Percentiles rank a stretch among this genome's conserved stretches.
Conservation (phyloP, 2,888 invertebrate species). For the Conchocele bisecta region DNA sequence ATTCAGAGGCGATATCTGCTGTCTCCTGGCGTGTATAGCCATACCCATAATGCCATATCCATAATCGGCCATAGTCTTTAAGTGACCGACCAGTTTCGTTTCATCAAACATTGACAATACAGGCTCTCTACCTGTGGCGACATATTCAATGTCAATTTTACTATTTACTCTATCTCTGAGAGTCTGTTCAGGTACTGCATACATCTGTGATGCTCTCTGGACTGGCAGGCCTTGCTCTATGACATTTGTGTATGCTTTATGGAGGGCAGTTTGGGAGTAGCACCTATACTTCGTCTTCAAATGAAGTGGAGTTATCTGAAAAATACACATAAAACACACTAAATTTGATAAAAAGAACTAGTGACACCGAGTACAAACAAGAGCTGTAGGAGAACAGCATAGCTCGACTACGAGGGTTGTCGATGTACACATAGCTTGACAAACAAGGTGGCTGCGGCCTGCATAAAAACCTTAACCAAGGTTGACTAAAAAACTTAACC, state of each 20-base stretch:
- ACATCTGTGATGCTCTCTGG: conserved; percentile 4
- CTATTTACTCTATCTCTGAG: conserved; percentile 31
- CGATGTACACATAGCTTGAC: too few relatives aligned
- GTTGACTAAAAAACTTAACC: too few relatives aligned
- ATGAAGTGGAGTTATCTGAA: too few relatives aligned
- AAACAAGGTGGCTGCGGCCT: too few relatives aligned
- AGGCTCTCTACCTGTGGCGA: conserved; percentile 8
- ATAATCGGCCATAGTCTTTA: conserved; percentile 12
- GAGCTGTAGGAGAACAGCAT: too few relatives aligned
- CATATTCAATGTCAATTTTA: conserved; percentile 12
- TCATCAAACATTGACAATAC: conserved; percentile 15
- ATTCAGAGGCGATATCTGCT: conserved; percentile 2
- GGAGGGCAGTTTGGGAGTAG: conserved; percentile 30
- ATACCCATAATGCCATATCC: too few relatives aligned
- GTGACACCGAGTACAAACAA: too few relatives aligned
- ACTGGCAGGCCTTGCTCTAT: conserved; percentile 17
- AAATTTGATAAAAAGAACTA: too few relatives aligned
- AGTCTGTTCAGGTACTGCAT: conserved; percentile 24
- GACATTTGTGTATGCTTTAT: conserved; percentile 21
- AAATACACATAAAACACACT: too few relatives aligned
- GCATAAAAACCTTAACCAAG: too few relatives aligned
- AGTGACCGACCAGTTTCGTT: conserved; percentile 8
- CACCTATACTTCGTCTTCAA: conserved; percentile 16
- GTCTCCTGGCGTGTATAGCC: conserved; percentile 2
- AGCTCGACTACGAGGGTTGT: too few relatives aligned